Base-by-base conservation (phyloP, 2,888 invertebrate genomes). In the Pyrrhia umbra region DNA sequence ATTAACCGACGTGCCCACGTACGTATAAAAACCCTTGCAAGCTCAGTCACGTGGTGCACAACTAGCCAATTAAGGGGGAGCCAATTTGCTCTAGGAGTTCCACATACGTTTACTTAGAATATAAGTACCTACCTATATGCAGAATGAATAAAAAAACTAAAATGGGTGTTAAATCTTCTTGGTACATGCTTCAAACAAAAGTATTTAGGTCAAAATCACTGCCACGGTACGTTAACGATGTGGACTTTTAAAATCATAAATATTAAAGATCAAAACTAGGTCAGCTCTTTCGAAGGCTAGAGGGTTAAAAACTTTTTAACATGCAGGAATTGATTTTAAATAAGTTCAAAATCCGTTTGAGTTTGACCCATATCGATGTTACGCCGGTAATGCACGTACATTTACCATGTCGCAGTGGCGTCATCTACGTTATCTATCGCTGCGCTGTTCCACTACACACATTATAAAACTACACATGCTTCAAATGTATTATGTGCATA, bases 11-110 rank as follows among this genome's bases (percentile, higher is more conserved):
- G 16, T 25, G 43, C n/a, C 23, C 0, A 25, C 15, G 21, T n/a
- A 45, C 20, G 52, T 37, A 16, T 55, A n/a, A 15, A 21, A 37
- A 20, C 54, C 39, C 64, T 67, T 65, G 37, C 46, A 47, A 21
- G 54, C 23, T 20, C 55, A 23, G 23, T 65, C 51, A 49, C 37
- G 43, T 16, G 72, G 65, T 49, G 39, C 15, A 68, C 55, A 55
- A 72, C 46, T 30, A 68, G 72, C 68, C 72, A 72, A 72, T 68
- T 68, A 65, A 10, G 30, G 49, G 27, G 66, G 37, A 68, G 68
- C 68, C 66, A 72, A 72, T 68, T 72, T 72, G 55, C 72, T 39
- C 47, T 20, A 72, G 13, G 15, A 65, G 30, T 23, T 21, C 54
- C 52, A 37, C 37, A 25, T 6, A 49, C 37, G 45, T 34, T 23